Evolutionary conservation across 2,888 invertebrate genomes (phyloP), one percentile per base, ranked within the genome.

Genomic region (Plagiodera versicolora): DNA sequence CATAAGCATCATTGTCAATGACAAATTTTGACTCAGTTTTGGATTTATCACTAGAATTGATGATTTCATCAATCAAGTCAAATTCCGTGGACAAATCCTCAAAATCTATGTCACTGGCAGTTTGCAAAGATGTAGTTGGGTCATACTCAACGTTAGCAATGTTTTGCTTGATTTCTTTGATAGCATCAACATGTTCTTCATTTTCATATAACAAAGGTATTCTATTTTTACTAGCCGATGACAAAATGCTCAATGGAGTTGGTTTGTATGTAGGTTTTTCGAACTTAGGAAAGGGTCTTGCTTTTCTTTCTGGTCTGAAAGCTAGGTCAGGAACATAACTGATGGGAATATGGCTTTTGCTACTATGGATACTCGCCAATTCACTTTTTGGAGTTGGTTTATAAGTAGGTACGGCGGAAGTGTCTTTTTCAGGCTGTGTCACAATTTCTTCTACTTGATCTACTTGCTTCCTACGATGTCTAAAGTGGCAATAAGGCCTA

Each of bases 401-500:
- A 61, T 80, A 80, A 16, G 79, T 79, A 46, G 80, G 80, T 58
- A 79, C 70, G 48, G 69, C 71, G 28, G 61, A 47, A 81, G 50
- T 56, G 28, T 64, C 63, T 58, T 69, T 66, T 71, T 83, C 81
- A 63, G 83, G 75, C 47, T 80, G 80, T 59, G 82, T 80, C 65
- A 79, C 79, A 62, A 74, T 64, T 60, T 79, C 75, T 67, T 78
- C 81, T 64, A 79, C 79, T 63, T 75, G 72, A 83, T 91, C 91
- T 51, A 72, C 70, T 9, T 63, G 70, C 83, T 87, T 89, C 75
- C 87, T 89, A 69, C 87, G 85, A 81, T 96, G 96, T 75, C 91
- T 89, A 80, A 92, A 96, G 82, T 95, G 95, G 82, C 96, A 96
- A 81, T 95, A 94, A 18, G 95, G 94, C 73, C 96, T 84, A 70